Conservation (phyloP, 1,140 invertebrate genomes). For the Homalodisca vitripennis region DNA sequence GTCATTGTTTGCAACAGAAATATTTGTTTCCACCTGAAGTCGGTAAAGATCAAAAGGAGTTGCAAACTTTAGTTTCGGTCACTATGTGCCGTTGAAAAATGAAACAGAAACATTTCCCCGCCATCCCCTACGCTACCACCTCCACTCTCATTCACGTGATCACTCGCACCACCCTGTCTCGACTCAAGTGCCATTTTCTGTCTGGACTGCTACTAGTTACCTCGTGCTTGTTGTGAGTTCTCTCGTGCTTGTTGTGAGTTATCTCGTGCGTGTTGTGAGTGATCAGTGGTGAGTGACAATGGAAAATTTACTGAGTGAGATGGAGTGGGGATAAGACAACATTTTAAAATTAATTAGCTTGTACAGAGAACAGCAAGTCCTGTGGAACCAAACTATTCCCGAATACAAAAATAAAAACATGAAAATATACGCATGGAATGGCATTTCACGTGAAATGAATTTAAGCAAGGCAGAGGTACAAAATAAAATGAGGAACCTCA, state of each 20-base stretch:
- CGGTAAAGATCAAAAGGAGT: neutral
- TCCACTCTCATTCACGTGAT: neutral
- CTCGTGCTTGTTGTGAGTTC: conserved; percentile 16
- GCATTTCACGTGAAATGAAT: neutral
- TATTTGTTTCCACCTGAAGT: neutral
- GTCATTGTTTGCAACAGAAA: neutral
- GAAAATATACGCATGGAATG: conserved; percentile 19
- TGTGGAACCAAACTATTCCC: conserved; percentile 24
- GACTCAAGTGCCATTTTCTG: neutral
- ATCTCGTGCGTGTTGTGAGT: neutral
- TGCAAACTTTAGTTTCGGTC: neutral
- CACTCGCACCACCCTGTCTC: neutral
- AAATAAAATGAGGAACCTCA: conserved; percentile 7
- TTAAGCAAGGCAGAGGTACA: neutral
- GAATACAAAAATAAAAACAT: conserved; percentile 22
- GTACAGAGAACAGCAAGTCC: conserved; percentile 17
- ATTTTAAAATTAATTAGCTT: conserved; percentile 18
- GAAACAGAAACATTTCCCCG: too few species aligned
- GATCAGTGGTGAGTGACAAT: conserved; percentile 2
- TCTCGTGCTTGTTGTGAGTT: neutral
- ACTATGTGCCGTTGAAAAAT: too few species aligned
- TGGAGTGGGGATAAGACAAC: conserved; percentile 11
- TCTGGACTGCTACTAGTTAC: neutral
- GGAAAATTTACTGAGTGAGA: neutral
- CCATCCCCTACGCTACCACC: neutral